phyloP scores from a whole-genome alignment of 2,888 invertebrate species.

The Camponotus fellah region DNA sequence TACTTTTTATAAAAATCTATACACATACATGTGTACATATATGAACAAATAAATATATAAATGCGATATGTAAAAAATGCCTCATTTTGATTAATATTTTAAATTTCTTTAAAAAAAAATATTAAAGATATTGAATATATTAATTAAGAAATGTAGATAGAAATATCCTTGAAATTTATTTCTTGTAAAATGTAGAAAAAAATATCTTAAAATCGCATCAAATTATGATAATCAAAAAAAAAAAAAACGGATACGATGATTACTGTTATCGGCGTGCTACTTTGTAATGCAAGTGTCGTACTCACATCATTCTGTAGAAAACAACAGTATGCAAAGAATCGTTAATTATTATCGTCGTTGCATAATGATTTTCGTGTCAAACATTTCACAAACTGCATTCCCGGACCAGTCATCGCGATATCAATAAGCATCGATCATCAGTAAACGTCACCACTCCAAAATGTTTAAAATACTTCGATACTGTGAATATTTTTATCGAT shows the following conservation, averaged over 20 bases:
- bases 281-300: background rate
- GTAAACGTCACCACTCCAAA: conserved; percentile 1
- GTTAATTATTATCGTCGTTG: conserved; percentile 8
- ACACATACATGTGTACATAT: background rate
- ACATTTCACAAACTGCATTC: conserved; percentile 15
- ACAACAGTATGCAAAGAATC: conserved; percentile 24
- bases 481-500: background rate
- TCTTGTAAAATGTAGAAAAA: background rate
- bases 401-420: background rate
- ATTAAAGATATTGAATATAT: background rate
- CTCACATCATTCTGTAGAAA: conserved; percentile 23
- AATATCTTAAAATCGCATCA: conserved; percentile 5
- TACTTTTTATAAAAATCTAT: background rate
- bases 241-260: background rate
- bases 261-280: conserved; percentile 18
- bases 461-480: background rate
- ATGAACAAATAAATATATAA: background rate
- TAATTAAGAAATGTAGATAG: background rate
- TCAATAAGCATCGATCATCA: background rate
- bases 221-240: background rate
- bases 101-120: background rate
- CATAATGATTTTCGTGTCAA: conserved; percentile 14
- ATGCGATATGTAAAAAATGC: background rate
- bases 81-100: background rate
- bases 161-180: background rate